phyloP scores from a whole-genome alignment of 1,140 invertebrate species.

The Pachypsylla venusta region DNA sequence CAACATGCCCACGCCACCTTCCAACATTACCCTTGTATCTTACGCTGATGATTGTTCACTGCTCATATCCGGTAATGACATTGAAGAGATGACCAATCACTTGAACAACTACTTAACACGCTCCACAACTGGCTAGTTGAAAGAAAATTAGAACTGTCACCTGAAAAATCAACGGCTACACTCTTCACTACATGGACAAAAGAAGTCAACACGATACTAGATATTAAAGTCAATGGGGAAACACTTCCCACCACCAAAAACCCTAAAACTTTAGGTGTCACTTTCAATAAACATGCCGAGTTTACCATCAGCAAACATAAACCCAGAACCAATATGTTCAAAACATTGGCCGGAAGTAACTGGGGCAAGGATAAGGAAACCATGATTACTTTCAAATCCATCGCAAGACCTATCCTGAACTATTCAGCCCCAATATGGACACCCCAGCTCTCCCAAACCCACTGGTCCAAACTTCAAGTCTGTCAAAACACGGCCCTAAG shows the following conservation, averaged over 20 bases:
- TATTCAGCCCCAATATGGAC: conserved; percentile 4
- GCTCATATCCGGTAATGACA: not conserved
- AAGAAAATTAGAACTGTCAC: not conserved
- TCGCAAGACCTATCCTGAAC: not conserved
- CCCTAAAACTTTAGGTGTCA: conserved; percentile 7
- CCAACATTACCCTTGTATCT: not conserved
- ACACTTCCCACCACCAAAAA: conserved; percentile 4
- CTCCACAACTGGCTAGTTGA: not conserved
- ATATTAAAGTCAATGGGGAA: not conserved
- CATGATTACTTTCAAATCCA: conserved; percentile 6
- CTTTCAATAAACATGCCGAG: conserved; percentile 13
- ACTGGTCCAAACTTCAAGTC: not conserved
- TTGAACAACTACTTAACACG: not conserved
- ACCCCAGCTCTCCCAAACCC: not conserved
- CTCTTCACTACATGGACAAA: conserved; percentile 1
- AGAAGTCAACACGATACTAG: not conserved
- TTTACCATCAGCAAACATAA: not conserved
- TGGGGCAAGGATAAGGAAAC: conserved; percentile 11
- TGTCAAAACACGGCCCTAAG: not conserved
- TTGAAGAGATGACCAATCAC: not conserved
- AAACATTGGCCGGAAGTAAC: not conserved
- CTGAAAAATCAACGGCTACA: conserved; percentile 1
- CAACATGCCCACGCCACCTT: conserved; percentile 4
- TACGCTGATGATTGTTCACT: conserved; percentile 2
- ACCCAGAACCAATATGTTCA: conserved; percentile 13